Conservation (phyloP, 2,888 invertebrate species). For the Orgyia antiqua region DNA sequence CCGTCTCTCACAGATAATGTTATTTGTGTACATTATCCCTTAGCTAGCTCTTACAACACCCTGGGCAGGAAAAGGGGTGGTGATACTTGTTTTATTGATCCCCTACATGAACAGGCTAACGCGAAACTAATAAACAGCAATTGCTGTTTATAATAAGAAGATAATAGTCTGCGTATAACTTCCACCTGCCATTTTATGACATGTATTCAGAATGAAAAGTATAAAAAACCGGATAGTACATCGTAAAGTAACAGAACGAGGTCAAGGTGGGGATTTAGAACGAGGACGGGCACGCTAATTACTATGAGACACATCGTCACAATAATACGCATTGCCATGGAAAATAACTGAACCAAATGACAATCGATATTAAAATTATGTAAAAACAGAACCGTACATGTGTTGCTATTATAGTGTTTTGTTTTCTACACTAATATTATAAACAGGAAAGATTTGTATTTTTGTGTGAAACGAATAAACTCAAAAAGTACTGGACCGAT, state of each 20-base stretch:
- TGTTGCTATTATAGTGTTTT: slow-evolving; percentile 1
- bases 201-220: slow-evolving; percentile 49
- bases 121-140: neutral
- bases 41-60: too few species aligned
- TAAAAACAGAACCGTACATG: neutral
- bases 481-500: too few species aligned
- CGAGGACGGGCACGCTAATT: slow-evolving; percentile 65
- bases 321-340: slow-evolving; percentile 40
- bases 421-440: too few species aligned
- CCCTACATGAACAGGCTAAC: too few species aligned
- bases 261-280: slow-evolving; percentile 68
- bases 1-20: too few species aligned
- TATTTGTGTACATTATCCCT: too few species aligned
- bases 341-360: slow-evolving; percentile 35
- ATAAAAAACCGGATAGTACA: slow-evolving; percentile 55
- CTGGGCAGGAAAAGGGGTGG: too few species aligned
- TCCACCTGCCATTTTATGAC: slow-evolving; percentile 48
- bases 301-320: slow-evolving; percentile 47
- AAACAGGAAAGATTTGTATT: too few species aligned
- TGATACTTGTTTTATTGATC: too few species aligned
- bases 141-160: too few species aligned
- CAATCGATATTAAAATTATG: slow-evolving; percentile 26
- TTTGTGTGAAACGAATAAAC: too few species aligned
- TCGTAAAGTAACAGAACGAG: slow-evolving; percentile 62
- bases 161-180: slow-evolving; percentile 34